These are phyloP conservation scores for Idaea aversata DNA, from an alignment of 2,888 invertebrate species.

Conservation along the genomic window DNA sequence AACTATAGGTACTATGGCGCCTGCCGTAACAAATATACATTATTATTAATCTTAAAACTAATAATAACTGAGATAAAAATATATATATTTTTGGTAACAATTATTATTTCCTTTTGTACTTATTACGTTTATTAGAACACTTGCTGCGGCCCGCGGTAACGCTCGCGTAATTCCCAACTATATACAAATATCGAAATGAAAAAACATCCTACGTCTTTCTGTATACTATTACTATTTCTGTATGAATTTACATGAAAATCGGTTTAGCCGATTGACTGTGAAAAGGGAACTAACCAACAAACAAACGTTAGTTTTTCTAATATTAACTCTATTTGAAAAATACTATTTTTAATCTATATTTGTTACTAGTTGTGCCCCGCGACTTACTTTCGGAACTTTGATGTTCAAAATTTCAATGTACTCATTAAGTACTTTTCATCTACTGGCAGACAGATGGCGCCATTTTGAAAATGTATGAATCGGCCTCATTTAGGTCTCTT, in stretches of 20 bases:
- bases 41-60: background rate
- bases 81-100: background rate
- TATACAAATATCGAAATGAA: too few species aligned
- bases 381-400: too few species aligned
- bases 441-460: too few species aligned
- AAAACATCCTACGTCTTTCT: background rate
- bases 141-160: background rate
- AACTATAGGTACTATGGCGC: too few species aligned
- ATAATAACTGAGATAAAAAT: background rate
- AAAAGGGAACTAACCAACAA: background rate
- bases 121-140: background rate
- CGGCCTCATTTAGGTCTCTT: too few species aligned
- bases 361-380: too few species aligned
- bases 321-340: too few species aligned
- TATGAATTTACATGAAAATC: background rate
- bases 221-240: background rate
- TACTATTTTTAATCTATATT: too few species aligned
- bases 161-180: background rate
- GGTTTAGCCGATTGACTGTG: background rate
- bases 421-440: too few species aligned
- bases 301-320: background rate
- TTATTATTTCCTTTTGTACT: background rate
- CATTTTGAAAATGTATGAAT: too few species aligned
- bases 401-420: too few species aligned
- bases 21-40: constrained; percentile 17